Evolutionary conservation across 2,113 vertebrate genomes (phyloP).

Genomic region (Hippotragus niger): DNA sequence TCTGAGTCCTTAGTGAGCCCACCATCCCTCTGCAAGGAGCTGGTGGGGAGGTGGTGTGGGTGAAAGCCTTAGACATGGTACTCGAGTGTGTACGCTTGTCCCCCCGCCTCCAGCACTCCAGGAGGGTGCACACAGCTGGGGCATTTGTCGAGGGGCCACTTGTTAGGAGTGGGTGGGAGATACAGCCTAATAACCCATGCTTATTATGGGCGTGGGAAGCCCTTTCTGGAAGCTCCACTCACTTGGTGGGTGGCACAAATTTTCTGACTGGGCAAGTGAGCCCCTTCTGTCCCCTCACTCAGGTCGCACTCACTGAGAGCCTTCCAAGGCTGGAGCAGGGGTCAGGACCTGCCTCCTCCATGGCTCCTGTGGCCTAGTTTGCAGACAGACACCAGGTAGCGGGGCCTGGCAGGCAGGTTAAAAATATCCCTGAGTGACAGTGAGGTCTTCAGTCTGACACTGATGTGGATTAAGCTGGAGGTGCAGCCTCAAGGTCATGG

Average conservation of each 20-base stretch:
- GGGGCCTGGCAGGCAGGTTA: constrained; percentile 55
- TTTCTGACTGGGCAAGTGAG: background rate
- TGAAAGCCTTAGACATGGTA: no score
- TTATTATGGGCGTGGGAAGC: background rate
- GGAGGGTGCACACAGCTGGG: background rate
- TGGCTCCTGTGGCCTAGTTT: constrained; percentile 63
- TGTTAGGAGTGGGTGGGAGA: background rate
- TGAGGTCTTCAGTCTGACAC: constrained; percentile 32
- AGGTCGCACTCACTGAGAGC: background rate
- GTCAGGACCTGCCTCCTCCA: background rate
- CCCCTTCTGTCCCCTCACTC: background rate
- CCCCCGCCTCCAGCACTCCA: accelerated
- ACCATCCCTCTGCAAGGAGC: accelerated
- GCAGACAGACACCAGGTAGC: constrained; percentile 17
- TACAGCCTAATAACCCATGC: background rate
- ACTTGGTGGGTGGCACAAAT: background rate
- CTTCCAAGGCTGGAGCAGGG: background rate
- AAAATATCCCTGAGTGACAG: constrained; percentile 67
- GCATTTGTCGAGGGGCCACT: accelerated
- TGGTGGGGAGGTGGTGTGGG: background rate
- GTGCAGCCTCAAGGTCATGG: constrained; percentile 62
- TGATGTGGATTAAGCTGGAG: constrained; percentile 61
- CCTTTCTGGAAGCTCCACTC: background rate
- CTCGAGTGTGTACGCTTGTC: no score
- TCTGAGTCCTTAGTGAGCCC: no score